These are phyloP conservation scores for Etheostoma spectabile DNA, from an alignment of 2,113 vertebrate species.

Conservation along the genomic window DNA sequence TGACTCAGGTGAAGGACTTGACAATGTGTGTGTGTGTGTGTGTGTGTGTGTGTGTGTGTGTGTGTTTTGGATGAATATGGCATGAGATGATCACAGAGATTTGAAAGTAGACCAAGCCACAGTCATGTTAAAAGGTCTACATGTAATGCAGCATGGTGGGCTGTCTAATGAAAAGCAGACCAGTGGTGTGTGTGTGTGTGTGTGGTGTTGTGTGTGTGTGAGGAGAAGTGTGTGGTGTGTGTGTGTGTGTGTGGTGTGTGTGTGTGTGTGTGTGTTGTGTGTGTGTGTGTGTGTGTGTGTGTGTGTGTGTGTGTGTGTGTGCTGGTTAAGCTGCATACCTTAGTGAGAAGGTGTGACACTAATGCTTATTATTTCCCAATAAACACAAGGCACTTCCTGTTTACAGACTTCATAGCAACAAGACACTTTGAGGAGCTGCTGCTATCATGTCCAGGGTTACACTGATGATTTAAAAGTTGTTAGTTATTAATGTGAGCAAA, in stretches of 20 bases:
- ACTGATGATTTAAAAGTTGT: neutral
- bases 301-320: constrained; percentile 20
- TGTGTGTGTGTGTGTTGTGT: constrained; percentile 39
- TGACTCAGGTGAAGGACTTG: neutral
- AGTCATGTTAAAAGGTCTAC: constrained; percentile 56
- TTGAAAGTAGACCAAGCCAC: constrained; percentile 48
- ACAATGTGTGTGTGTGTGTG: constrained; percentile 11
- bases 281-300: constrained; percentile 36
- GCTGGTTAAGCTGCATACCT: constrained; percentile 68
- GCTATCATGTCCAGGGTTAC: constrained; percentile 1
- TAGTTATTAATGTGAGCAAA: neutral
- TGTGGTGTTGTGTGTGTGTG: constrained; percentile 13
- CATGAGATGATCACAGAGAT: constrained; percentile 37
- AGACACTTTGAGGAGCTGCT: constrained; percentile 20
- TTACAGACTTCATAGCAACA: constrained; percentile 63
- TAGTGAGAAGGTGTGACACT: constrained; percentile 73
- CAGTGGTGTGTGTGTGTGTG: constrained; percentile 32
- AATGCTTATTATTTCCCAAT: constrained; percentile 76
- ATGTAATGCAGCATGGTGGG: constrained; percentile 72
- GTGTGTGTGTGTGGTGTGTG: constrained; percentile 23
- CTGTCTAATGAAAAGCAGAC: constrained; percentile 80
- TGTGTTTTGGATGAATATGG: constrained; percentile 19
- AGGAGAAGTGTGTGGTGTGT: too few species aligned
- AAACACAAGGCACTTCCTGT: constrained; percentile 76
- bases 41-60: too few species aligned